Base-by-base conservation (phyloP, 2,113 vertebrate genomes). In the Syngnathus floridae region DNA sequence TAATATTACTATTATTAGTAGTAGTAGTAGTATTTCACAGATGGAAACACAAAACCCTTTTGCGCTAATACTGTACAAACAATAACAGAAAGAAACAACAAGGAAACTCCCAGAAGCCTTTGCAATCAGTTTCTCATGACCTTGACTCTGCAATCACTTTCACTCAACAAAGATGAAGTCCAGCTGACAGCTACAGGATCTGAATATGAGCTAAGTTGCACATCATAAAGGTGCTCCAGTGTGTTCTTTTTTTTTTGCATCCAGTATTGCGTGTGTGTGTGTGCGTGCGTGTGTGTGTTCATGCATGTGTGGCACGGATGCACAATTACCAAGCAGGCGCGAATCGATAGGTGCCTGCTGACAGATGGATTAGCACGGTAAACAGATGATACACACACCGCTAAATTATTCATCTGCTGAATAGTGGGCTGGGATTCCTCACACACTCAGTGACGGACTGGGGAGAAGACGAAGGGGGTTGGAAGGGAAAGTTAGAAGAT, bases 321-420 rank as follows among this genome's bases (percentile, higher is more conserved):
- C 88, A 88, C 89, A 90, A 91, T 92, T 91, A 92, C 89, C 89
- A 91, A 85, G 90, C 89, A 90, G 86, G 87, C 87, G 77, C 70
- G 79, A 88, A 92, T 92, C 91, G 86, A 92, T 92, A 90, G 85
- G 87, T 84, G 86, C 81, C 84, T 88, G 88, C 91, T 91, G 91
- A 92, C 91, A 92, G 91, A 92, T 92, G 90, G 90, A 92, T 92
- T 91, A 92, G 90, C 90, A 90, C 88, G 83, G 90, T 92, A 91
- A 92, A 91, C 88, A 92, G 88, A 92, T 90, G 90, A 91, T 91
- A 91, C 91, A 91, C 87, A 88, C 87, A 88, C 90, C 84, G 84
- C 87, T 92, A 91, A 92, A 92, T 92, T 90, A 92, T 92, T 91
- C 90, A 92, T 92, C 89, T 77, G 80, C 87, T 90, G 82, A 85